These are phyloP conservation scores for Cheilosia variabilis DNA, from an alignment of 2,888 invertebrate genomes.

Conservation along the genomic window DNA sequence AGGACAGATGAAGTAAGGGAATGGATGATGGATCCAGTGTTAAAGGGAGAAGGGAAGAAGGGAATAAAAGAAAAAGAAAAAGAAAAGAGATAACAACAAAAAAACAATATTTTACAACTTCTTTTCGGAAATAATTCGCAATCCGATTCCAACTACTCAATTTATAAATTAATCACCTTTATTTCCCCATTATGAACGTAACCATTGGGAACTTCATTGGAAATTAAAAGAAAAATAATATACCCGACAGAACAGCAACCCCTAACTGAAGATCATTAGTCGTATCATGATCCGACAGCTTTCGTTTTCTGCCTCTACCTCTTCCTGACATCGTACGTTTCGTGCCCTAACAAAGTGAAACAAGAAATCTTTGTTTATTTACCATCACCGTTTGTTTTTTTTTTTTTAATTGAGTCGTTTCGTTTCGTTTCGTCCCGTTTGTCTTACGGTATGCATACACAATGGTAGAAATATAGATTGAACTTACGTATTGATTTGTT, in stretches of 20 bases:
- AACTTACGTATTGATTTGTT: too few species aligned
- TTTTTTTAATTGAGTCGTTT: too few species aligned
- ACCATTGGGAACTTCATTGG: too few species aligned
- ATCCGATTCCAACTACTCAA: not conserved
- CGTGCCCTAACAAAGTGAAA: not conserved
- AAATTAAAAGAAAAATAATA: too few species aligned
- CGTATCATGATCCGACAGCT: not conserved
- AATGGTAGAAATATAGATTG: too few species aligned
- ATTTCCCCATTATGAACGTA: too few species aligned
- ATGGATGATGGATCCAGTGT: not conserved
- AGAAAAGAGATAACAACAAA: not conserved
- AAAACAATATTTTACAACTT: not conserved
- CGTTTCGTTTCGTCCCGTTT: too few species aligned
- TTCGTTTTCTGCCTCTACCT: conserved; percentile 13
- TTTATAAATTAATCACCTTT: too few species aligned
- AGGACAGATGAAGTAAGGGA: not conserved
- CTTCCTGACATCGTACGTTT: not conserved
- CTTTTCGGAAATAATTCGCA: conserved; percentile 2
- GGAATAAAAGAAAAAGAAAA: not conserved
- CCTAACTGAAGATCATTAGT: not conserved
- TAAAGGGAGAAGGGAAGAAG: not conserved
- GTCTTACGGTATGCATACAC: too few species aligned
- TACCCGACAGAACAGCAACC: not conserved
- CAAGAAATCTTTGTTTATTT: too few species aligned
- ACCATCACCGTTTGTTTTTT: too few species aligned